Evolutionary conservation across 2,888 invertebrate species (phyloP).

Genomic region (Orthosia incerta): DNA sequence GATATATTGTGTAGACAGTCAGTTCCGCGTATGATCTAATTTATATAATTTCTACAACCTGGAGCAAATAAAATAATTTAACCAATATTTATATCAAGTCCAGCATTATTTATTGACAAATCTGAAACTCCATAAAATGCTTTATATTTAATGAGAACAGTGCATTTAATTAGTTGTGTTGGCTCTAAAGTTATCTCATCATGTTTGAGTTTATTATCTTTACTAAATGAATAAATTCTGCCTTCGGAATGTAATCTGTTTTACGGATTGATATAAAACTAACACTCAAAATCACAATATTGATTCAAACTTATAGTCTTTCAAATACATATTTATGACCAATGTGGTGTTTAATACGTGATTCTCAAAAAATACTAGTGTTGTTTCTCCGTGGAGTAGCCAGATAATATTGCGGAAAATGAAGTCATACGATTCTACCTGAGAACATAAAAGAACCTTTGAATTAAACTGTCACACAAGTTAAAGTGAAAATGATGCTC

Average conservation of each 20-base stretch:
- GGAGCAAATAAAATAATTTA: conserved; percentile 1
- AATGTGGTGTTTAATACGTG: neutral
- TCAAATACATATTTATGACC: neutral
- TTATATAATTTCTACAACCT: conserved; percentile 12
- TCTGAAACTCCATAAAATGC: conserved; percentile 20
- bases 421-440: neutral
- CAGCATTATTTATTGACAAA: conserved; percentile 22
- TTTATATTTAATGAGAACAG: conserved; percentile 15
- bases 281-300: neutral
- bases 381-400: neutral
- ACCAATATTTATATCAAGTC: neutral
- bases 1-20: neutral
- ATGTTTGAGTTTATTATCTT: neutral
- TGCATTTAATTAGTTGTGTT: conserved; percentile 4
- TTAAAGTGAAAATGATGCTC: neutral
- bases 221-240: neutral
- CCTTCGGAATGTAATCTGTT: neutral
- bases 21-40: conserved; percentile 34
- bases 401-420: neutral
- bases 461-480: neutral
- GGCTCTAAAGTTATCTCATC: neutral
- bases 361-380: neutral
- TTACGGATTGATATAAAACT: neutral
- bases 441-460: neutral
- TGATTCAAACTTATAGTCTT: neutral